Conservation (phyloP, 2,113 vertebrate species). For the Athene cunicularia region DNA sequence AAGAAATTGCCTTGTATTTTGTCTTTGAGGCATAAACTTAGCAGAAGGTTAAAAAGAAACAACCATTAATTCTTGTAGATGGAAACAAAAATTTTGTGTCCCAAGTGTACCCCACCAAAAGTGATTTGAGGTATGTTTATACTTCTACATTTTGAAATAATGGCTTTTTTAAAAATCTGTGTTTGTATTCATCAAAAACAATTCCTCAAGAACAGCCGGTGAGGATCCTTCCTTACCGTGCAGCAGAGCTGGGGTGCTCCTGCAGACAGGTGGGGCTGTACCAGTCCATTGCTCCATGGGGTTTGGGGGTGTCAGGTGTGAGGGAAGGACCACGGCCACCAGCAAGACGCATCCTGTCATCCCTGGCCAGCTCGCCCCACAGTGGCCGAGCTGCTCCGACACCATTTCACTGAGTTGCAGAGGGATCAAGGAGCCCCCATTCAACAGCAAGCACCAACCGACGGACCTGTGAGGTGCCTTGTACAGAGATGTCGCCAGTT, state of each 20-base stretch:
- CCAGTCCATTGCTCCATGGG: fast-evolving
- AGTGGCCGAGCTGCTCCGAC: not conserved
- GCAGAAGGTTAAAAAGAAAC: not conserved
- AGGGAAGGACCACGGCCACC: not conserved
- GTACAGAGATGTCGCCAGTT: not conserved
- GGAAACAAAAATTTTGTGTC: not conserved
- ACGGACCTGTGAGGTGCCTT: not conserved
- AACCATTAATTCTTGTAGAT: not conserved
- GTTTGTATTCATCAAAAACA: not conserved
- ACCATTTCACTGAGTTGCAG: fast-evolving
- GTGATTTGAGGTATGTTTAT: not conserved
- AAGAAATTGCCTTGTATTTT: not conserved
- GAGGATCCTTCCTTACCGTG: not conserved
- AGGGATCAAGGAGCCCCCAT: not conserved
- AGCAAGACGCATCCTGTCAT: fast-evolving
- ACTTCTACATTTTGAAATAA: not conserved
- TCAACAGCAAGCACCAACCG: fast-evolving
- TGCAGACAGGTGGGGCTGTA: not conserved
- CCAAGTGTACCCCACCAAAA: not conserved
- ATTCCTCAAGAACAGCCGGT: fast-evolving
- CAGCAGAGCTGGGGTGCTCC: not conserved
- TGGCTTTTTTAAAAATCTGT: not conserved
- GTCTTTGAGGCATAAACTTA: conserved; percentile 1
- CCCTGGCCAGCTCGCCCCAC: not conserved
- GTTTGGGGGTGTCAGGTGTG: fast-evolving